Evolutionary conservation across 2,888 invertebrate genomes (phyloP), one percentile per base, ranked within the genome.

Genomic region (Glaucopsyche alexis): DNA sequence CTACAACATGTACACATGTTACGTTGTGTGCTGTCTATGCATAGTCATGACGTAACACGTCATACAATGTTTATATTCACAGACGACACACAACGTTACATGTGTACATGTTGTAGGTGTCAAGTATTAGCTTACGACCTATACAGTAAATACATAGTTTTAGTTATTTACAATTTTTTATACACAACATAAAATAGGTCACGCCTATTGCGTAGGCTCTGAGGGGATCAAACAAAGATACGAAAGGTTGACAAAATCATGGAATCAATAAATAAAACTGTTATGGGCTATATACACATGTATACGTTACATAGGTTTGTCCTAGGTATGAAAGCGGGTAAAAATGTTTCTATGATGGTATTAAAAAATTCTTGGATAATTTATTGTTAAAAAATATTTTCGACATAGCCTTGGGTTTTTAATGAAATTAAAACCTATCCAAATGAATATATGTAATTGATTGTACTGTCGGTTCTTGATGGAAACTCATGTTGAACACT

Each of bases 81-180:
- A n/a, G n/a, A n/a, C n/a, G n/a, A n/a, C n/a, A n/a, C n/a, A n/a
- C n/a, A n/a, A n/a, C n/a, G n/a, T n/a, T n/a, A n/a, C n/a, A n/a
- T n/a, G n/a, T n/a, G n/a, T n/a, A n/a, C n/a, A n/a, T n/a, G n/a
- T n/a, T n/a, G n/a, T n/a, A n/a, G n/a, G n/a, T n/a, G n/a, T n/a
- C n/a, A n/a, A n/a, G n/a, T n/a, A n/a, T n/a, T n/a, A n/a, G n/a
- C n/a, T n/a, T n/a, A n/a, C n/a, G n/a, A n/a, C n/a, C n/a, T n/a
- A n/a, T n/a, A n/a, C n/a, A n/a, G n/a, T n/a, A n/a, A n/a, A n/a
- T 71, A 71, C 52, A 71, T 52, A 38, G 19, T 47, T 69, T 38
- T 69, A 19, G 42, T 49, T 87, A 86, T 83, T 84, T 80, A 81
- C 82, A 84, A 81, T 80, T 29, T 60, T 49, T 47, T 67, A 19